A percentile compares a stretch with the other conserved stretches of the same genome.
These are phyloP conservation scores for Polyommatus iphigenia DNA, from an alignment of 2,888 invertebrate genomes.

Conservation along the genomic window DNA sequence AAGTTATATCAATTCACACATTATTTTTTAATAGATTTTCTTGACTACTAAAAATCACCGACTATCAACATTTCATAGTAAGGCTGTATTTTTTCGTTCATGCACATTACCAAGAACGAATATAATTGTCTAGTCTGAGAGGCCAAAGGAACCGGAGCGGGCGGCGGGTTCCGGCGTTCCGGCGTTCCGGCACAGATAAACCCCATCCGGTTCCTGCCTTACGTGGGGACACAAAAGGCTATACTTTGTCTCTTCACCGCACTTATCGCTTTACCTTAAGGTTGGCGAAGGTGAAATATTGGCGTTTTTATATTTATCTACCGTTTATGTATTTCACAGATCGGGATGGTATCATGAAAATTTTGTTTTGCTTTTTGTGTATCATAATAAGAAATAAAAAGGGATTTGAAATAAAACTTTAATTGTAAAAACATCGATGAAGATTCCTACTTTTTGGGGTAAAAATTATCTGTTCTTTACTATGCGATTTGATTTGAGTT, in stretches of 20 bases:
- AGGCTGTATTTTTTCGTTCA: background rate
- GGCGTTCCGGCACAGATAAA: conserved; percentile 68
- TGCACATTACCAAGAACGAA: conserved; percentile 31
- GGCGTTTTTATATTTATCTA: conserved; percentile 1
- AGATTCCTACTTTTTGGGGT: too few species aligned
- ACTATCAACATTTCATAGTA: background rate
- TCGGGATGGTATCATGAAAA: background rate
- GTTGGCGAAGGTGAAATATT: conserved; percentile 19
- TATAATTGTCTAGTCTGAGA: conserved; percentile 60
- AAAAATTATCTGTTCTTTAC: too few species aligned
- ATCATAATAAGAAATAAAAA: too few species aligned
- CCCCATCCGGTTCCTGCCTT: conserved; percentile 77
- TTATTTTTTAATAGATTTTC: too few species aligned
- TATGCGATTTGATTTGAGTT: too few species aligned
- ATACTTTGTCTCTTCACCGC: conserved; percentile 28
- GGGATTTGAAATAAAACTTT: too few species aligned
- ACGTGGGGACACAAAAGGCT: conserved; percentile 68
- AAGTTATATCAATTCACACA: too few species aligned
- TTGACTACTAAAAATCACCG: background rate
- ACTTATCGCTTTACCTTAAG: conserved; percentile 19
- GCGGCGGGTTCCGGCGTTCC: conserved; percentile 75
- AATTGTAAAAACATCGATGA: too few species aligned
- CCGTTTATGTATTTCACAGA: background rate
- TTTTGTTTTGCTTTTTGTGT: background rate
- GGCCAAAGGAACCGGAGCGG: conserved; percentile 69